phyloP scores from a whole-genome alignment of 2,888 invertebrate species.

The Athetis lepigone region DNA sequence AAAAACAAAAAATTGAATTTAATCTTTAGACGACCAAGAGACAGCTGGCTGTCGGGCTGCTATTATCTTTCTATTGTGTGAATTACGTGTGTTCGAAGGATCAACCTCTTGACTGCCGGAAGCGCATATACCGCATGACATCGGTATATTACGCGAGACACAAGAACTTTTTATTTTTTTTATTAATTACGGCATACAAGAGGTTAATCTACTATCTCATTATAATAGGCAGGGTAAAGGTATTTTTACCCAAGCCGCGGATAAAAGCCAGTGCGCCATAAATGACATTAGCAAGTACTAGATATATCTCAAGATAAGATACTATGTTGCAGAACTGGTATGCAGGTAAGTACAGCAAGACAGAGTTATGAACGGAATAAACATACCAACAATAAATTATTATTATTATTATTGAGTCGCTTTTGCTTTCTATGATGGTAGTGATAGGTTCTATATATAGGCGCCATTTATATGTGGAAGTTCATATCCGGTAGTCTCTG shows the following conservation, averaged over 20 bases:
- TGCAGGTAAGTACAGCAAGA: conserved; percentile 7
- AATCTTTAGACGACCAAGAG: too few relatives aligned
- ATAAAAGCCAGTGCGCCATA: neutral
- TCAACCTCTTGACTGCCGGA: too few relatives aligned
- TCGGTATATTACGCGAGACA: too few relatives aligned
- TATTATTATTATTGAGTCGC: conserved; percentile 4
- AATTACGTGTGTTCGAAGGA: too few relatives aligned
- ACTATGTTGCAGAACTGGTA: conserved; percentile 42
- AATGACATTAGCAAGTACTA: neutral
- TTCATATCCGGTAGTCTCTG: conserved; percentile 17
- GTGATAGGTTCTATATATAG: conserved; percentile 1
- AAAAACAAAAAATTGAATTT: too few relatives aligned
- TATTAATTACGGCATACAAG: too few relatives aligned
- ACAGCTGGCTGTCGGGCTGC: too few relatives aligned
- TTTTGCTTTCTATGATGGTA: conserved; percentile 24
- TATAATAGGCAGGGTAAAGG: neutral
- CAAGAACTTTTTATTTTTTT: too few relatives aligned
- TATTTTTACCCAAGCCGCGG: too few relatives aligned
- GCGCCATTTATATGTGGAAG: conserved; percentile 22
- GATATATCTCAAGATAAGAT: conserved; percentile 25
- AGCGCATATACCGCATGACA: too few relatives aligned
- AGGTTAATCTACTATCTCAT: too few relatives aligned
- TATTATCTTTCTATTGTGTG: too few relatives aligned
- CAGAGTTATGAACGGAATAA: conserved; percentile 32
- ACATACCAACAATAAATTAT: conserved; percentile 13